Base-by-base conservation (phyloP, 2,888 invertebrate species). In the Petrolisthes manimaculis region DNA sequence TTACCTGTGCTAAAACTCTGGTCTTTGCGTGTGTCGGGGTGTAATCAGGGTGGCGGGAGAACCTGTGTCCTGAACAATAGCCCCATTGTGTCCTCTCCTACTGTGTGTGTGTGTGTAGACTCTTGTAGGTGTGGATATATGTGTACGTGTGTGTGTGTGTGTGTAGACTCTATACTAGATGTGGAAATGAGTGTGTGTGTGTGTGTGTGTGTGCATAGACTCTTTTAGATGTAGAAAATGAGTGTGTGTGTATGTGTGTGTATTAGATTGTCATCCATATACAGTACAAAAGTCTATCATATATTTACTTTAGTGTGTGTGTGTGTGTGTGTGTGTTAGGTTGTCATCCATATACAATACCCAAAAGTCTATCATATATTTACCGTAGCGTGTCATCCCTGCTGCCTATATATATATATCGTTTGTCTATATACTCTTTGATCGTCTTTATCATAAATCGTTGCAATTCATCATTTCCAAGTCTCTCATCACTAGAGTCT, bases 131-230 rank as follows among this genome's bases (percentile, higher is more conserved):
- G 37, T 37, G 37, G 37, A 37, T 37, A 37, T 83, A 51, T 83
- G 53, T 83, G 53, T 83, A 21, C 71, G 69, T 82, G 69, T 37
- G 79, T 79, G 79, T 79, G 79, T 79, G 79, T 79, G 79, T 81
- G 61, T 81, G 81, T 69, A 2, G 0, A 37, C 1, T 1, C 37
- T 37, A 0, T 37, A 37, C 2, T 37, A 37, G 18, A 21, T 54
- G 54, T 54, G 55, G 18, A 21, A 6, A 0, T 18, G 54, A 14
- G 54, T 54, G n/a, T 54, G 12, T 21, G n/a, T 69, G 71, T 69
- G 54, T 69, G 71, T 69, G 71, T 69, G 54, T 53, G 54, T 75
- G 37, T 37, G 37, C 2, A 2, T 37, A 37, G 37, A 37, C 37
- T 37, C 37, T 37, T 1, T 37, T 37, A 37, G 53, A 0, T 80